A percentile compares a stretch with the other conserved stretches of the same genome.
Conservation (phyloP, 2,113 vertebrate species). For the Hucho hucho region DNA sequence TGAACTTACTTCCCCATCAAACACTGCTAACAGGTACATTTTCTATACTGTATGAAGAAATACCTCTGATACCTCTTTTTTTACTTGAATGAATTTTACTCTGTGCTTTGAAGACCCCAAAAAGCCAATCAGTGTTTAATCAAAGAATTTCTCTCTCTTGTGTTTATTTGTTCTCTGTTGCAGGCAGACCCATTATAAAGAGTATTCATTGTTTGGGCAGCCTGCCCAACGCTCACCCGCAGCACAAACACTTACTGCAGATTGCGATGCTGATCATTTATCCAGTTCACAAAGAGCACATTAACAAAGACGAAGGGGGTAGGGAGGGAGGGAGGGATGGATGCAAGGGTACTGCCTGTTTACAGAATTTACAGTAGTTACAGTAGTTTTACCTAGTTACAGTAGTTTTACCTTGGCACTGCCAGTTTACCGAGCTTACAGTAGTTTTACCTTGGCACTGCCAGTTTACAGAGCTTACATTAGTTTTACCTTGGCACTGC, state of each 20-base stretch:
- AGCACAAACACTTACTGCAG: constrained; percentile 23
- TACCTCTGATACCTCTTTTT: too few relatives aligned
- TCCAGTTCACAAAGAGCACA: constrained; percentile 9
- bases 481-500: too few relatives aligned
- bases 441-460: too few relatives aligned
- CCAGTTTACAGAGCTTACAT: too few relatives aligned
- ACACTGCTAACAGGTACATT: constrained; percentile 7
- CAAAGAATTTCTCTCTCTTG: constrained; percentile 31
- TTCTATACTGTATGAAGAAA: too few relatives aligned
- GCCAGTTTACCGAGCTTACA: too few relatives aligned
- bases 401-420: too few relatives aligned
- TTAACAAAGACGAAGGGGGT: neutral
- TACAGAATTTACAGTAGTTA: too few relatives aligned
- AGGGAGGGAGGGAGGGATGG: neutral
- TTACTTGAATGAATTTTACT: too few relatives aligned
- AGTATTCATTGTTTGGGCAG: constrained; percentile 48
- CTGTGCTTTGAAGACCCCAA: constrained; percentile 29
- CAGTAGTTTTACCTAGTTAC: too few relatives aligned
- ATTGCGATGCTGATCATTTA: constrained; percentile 12
- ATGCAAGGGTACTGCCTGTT: neutral
- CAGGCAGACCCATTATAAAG: constrained; percentile 40
- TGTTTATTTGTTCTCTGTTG: constrained; percentile 39
- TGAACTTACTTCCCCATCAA: neutral
- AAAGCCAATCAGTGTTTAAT: constrained; percentile 43
- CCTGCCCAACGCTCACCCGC: constrained; percentile 33